A percentile compares a stretch with the other conserved stretches of the same genome.
Evolutionary conservation across 2,797 vertebrate genomes (phyloP).

Genomic region (Arrhamphus sclerolepis): DNA sequence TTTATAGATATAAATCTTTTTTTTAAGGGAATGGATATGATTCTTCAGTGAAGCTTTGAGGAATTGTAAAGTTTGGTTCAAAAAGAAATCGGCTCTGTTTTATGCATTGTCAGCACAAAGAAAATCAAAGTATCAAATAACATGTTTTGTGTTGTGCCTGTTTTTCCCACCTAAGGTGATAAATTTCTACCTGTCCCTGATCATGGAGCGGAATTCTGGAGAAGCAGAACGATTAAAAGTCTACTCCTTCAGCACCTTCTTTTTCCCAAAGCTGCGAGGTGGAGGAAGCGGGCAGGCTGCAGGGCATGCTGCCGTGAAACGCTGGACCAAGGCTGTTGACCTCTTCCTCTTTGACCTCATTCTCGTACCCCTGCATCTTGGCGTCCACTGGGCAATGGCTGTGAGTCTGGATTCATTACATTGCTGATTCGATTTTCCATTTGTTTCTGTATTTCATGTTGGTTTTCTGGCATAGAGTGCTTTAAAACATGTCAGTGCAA

Average conservation of each 20-base stretch:
- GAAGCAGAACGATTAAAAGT: slow-evolving; percentile 75
- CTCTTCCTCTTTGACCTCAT: slow-evolving; percentile 88
- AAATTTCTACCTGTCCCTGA: slow-evolving; percentile 93
- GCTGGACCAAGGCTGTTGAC: slow-evolving; percentile 92
- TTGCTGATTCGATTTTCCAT: neutral
- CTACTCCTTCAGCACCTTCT: slow-evolving; percentile 93
- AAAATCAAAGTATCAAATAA: too few relatives aligned
- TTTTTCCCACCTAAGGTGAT: slow-evolving; percentile 79
- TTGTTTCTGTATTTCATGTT: neutral
- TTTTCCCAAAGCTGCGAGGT: slow-evolving; percentile 86
- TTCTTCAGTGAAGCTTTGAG: too few relatives aligned
- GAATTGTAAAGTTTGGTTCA: too few relatives aligned
- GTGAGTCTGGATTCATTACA: slow-evolving; percentile 74
- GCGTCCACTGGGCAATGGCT: slow-evolving; percentile 88
- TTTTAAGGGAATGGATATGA: too few relatives aligned
- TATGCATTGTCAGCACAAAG: too few relatives aligned
- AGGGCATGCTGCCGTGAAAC: slow-evolving; percentile 85
- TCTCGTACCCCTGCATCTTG: slow-evolving; percentile 89
- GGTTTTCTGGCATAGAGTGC: too few relatives aligned
- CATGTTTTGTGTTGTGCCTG: neutral
- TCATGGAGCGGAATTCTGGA: slow-evolving; percentile 84
- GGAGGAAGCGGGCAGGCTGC: slow-evolving; percentile 67
- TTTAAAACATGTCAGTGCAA: neutral
- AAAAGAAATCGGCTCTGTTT: too few relatives aligned
- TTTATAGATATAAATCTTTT: too few relatives aligned